These are phyloP conservation scores for Cynodonichthys magdalenae DNA, from an alignment of 2,797 vertebrate genomes.

Conservation along the genomic window DNA sequence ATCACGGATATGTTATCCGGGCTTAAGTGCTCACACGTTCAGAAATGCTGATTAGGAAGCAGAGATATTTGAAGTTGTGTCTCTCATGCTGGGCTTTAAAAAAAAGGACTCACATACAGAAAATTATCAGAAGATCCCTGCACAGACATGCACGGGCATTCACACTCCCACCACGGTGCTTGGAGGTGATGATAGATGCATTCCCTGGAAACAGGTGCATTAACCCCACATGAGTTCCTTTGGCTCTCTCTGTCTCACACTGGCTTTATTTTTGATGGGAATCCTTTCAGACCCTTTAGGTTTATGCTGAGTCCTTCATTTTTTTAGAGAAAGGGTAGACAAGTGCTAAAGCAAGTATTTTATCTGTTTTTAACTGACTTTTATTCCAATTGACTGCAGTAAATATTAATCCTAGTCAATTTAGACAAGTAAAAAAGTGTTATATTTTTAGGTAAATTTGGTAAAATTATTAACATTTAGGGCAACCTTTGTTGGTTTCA, in stretches of 20 bases:
- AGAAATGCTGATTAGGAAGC: slow-evolving; percentile 73
- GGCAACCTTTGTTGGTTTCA: too few species aligned
- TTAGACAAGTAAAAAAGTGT: too few species aligned
- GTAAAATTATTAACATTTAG: too few species aligned
- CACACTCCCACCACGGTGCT: slow-evolving; percentile 29
- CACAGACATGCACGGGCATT: slow-evolving; percentile 5
- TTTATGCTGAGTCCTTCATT: not conserved
- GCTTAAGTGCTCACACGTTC: slow-evolving; percentile 78
- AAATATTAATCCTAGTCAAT: too few species aligned
- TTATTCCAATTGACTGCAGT: too few species aligned
- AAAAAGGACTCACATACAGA: slow-evolving; percentile 32
- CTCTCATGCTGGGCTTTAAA: slow-evolving; percentile 39
- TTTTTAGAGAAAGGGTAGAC: too few species aligned
- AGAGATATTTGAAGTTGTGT: slow-evolving; percentile 74
- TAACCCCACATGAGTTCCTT: slow-evolving; percentile 37
- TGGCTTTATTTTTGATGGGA: not conserved
- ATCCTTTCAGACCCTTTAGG: slow-evolving; percentile 9
- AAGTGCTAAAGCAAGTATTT: too few species aligned
- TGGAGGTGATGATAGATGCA: slow-evolving; percentile 59
- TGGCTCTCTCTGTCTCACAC: not conserved
- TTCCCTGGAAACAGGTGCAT: slow-evolving; percentile 67
- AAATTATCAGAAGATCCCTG: slow-evolving; percentile 5
- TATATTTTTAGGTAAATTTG: too few species aligned
- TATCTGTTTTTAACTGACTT: too few species aligned
- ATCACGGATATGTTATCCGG: slow-evolving; percentile 79